Conservation (phyloP, 2,888 invertebrate species). For the Andrena dorsata region DNA sequence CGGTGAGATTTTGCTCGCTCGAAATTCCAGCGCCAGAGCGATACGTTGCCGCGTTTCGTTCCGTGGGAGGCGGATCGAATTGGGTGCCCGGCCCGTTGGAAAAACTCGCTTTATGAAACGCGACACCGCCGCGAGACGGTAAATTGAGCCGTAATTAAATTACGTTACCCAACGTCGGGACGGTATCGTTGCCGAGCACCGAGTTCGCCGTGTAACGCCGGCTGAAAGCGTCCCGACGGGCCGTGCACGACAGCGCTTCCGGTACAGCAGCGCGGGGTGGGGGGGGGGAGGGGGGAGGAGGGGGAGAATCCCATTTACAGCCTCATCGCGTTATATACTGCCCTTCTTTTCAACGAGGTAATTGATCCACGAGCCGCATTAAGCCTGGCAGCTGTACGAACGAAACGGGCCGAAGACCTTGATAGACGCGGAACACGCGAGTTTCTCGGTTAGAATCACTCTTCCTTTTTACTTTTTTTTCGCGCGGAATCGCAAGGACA, state of each 20-base stretch:
- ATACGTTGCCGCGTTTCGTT: slow-evolving; percentile 15
- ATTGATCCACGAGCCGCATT: slow-evolving; percentile 35
- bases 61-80: slow-evolving; percentile 25
- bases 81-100: not conserved
- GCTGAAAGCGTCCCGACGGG: not conserved
- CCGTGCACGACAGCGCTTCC: not conserved
- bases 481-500: slow-evolving; percentile 64
- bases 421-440: slow-evolving; percentile 59
- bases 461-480: slow-evolving; percentile 59
- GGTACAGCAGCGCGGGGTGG: not conserved
- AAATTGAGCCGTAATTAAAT: slow-evolving; percentile 44
- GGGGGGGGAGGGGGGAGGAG: no score
- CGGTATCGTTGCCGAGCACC: not conserved
- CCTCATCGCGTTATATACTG: not conserved
- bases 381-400: slow-evolving; percentile 22
- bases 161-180: slow-evolving; percentile 7
- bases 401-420: slow-evolving; percentile 27
- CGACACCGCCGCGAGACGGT: slow-evolving; percentile 18
- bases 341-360: not conserved
- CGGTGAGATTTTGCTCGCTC: not conserved
- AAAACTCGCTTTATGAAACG: slow-evolving; percentile 27
- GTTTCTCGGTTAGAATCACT: slow-evolving; percentile 66
- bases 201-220: not conserved
- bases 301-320: slow-evolving; percentile 22
- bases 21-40: slow-evolving; percentile 31